Evolutionary conservation across 2,888 invertebrate genomes (phyloP).

Genomic region (Cheilosia urbana): DNA sequence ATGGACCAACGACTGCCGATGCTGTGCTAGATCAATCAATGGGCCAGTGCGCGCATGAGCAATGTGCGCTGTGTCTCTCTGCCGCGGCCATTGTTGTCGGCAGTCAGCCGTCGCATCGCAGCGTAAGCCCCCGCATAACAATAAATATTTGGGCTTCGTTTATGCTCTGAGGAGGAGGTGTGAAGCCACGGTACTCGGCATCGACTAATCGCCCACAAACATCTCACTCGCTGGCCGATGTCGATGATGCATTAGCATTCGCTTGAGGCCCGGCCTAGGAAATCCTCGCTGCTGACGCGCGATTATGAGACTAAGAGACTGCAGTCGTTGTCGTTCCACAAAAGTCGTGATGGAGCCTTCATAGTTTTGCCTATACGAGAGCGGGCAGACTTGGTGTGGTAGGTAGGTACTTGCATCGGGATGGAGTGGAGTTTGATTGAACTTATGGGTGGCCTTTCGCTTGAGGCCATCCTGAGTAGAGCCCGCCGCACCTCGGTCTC

Average conservation of each 20-base stretch:
- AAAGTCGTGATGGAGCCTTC: slow-evolving; percentile 71
- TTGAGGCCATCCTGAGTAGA: slow-evolving; percentile 44
- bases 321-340: slow-evolving; percentile 20
- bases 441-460: slow-evolving; percentile 72
- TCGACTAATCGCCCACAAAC: slow-evolving; percentile 70
- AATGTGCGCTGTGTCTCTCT: slow-evolving; percentile 15
- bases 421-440: slow-evolving; percentile 70
- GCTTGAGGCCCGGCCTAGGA: slow-evolving; percentile 58
- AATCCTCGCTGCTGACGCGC: slow-evolving; percentile 23
- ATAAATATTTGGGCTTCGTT: slow-evolving; percentile 71
- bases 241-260: slow-evolving; percentile 60
- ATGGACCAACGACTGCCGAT: slow-evolving; percentile 37
- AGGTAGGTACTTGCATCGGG: slow-evolving; percentile 38
- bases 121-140: slow-evolving; percentile 35
- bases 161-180: slow-evolving; percentile 72
- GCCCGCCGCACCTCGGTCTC: slow-evolving; percentile 10
- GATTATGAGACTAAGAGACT: slow-evolving; percentile 45
- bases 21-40: slow-evolving; percentile 63
- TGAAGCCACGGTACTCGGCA: slow-evolving; percentile 53
- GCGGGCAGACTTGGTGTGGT: slow-evolving; percentile 26
- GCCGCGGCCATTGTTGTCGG: slow-evolving; percentile 9
- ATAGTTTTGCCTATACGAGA: slow-evolving; percentile 65
- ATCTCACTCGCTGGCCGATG: slow-evolving; percentile 56
- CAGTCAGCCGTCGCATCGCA: no score
- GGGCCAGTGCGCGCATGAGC: slow-evolving; percentile 11